Percentiles rank a stretch among this genome's conserved stretches.
These are phyloP conservation scores for Aphidius gifuensis DNA, from an alignment of 1,140 invertebrate species.

Conservation along the genomic window DNA sequence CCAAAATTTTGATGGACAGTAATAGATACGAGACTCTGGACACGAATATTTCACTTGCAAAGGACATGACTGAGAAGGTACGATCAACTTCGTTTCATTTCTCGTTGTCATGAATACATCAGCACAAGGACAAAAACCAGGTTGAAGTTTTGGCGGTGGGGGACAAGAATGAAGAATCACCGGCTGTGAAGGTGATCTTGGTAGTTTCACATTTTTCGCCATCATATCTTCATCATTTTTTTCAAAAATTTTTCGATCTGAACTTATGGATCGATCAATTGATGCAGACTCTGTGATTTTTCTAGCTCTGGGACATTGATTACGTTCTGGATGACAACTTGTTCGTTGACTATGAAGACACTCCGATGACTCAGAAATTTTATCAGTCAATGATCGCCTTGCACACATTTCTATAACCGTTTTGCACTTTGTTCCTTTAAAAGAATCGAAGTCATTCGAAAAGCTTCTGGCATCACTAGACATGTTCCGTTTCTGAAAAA, in stretches of 20 bases:
- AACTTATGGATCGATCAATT: neutral
- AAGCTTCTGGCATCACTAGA: slow-evolving; percentile 5
- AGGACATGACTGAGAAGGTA: neutral
- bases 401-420: slow-evolving; percentile 6
- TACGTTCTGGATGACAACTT: neutral
- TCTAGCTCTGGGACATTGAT: slow-evolving; percentile 4
- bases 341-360: neutral
- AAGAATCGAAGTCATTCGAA: neutral
- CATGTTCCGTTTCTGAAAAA: slow-evolving; percentile 21
- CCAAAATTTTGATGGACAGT: neutral
- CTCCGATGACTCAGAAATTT: neutral
- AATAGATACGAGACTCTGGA: neutral
- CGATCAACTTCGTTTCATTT: neutral
- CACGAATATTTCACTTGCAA: neutral
- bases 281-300: neutral
- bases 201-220: neutral
- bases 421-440: neutral
- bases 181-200: slow-evolving; percentile 2
- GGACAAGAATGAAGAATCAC: slow-evolving; percentile 5
- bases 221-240: neutral
- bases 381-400: neutral
- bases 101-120: neutral
- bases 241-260: neutral
- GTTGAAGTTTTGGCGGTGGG: slow-evolving; percentile 8
- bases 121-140: slow-evolving; percentile 12